Evolutionary conservation across 2,113 vertebrate species (phyloP), one percentile per base, ranked within the genome.

Genomic region (Hippocampus comes): DNA sequence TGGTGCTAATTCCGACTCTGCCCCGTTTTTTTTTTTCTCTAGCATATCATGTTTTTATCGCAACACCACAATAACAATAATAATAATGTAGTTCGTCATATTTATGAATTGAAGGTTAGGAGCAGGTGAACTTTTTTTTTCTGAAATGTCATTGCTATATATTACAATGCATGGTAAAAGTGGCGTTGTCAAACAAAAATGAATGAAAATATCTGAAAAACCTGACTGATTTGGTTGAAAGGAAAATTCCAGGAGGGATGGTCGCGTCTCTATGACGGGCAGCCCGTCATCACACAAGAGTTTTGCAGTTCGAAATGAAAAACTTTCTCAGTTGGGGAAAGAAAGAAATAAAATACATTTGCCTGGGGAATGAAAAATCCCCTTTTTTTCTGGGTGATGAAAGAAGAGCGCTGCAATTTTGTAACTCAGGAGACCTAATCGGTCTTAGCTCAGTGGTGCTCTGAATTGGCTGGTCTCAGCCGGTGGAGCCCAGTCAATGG

Each of bases 391-490:
- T 78, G 78, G 70, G 80, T 74, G 78, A 84, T 80, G 80, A 83
- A 77, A 84, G 82, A 86, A 75, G 85, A 82, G 85, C 72, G 68
- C 75, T 78, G 84, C 85, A 84, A 87, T 88, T 91, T 88, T 89
- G 87, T 88, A 92, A 90, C 87, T 88, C 89, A 87, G 81, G 86
- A 91, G 86, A 81, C 88, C 89, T 89, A 89, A 90, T 91, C 84
- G 83, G 91, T 91, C 80, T 91, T 89, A 41, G 91, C 89, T 92
- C 90, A 92, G 75, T 89, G 91, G 82, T 92, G 92, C 90, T 86
- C 82, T 90, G 90, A 88, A 92, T 92, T 92, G 89, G 88, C 86
- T 78, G 84, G 91, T 92, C 90, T 89, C 89, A 91, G 89, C 83
- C 86, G 89, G 87, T 82, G 82, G 89, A 90, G 86, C 88, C 79